These are phyloP conservation scores for Tiaroga cobitis DNA, from an alignment of 2,797 vertebrate species.

Conservation along the genomic window DNA sequence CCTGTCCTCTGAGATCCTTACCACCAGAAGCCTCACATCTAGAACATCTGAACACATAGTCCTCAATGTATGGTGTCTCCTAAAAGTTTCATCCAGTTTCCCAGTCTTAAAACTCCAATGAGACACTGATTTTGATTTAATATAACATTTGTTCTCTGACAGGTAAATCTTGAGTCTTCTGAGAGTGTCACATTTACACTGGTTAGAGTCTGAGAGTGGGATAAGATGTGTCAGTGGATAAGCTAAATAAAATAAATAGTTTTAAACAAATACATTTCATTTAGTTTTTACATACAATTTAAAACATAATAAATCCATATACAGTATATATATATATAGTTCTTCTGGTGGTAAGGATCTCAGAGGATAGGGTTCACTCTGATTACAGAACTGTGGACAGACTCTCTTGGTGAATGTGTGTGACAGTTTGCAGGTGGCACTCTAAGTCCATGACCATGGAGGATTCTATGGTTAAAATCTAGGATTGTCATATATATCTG, in stretches of 20 bases:
- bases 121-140: conserved; percentile 6
- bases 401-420: conserved; percentile 37
- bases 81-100: background rate
- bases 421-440: conserved; percentile 32
- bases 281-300: background rate
- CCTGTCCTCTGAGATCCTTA: conserved; percentile 26
- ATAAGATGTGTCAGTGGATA: background rate
- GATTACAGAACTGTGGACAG: conserved; percentile 42
- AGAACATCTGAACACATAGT: background rate
- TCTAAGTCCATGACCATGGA: background rate
- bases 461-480: conserved; percentile 14
- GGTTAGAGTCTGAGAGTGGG: background rate
- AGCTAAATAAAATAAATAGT: background rate
- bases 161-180: background rate
- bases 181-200: background rate
- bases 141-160: background rate
- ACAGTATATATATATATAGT: no score
- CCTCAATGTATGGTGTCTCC: background rate
- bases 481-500: background rate
- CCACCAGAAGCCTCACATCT: background rate
- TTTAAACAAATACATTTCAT: background rate
- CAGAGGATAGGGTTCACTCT: conserved; percentile 11
- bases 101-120: background rate
- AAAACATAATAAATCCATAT: background rate
- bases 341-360: conserved; percentile 22